Conservation (phyloP, 1,140 invertebrate species). For the Pachypsylla venusta region DNA sequence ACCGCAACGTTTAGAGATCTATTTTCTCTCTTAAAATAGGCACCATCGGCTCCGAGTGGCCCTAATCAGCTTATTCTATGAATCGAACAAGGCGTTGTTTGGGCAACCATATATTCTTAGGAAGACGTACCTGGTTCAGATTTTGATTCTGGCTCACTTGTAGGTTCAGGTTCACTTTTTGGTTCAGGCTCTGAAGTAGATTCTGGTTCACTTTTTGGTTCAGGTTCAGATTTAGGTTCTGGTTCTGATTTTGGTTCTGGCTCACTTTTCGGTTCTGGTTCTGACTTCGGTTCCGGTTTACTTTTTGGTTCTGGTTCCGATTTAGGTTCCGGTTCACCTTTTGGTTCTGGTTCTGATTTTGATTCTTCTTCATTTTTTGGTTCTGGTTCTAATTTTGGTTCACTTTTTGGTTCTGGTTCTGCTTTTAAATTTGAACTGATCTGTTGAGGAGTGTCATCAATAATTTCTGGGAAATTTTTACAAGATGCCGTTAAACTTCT, state of each 20-base stretch:
- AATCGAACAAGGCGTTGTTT: too few species aligned
- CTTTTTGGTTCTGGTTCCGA: slow-evolving; percentile 29
- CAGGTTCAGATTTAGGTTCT: slow-evolving; percentile 34
- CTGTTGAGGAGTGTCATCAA: slow-evolving; percentile 27
- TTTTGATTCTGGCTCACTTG: slow-evolving; percentile 28
- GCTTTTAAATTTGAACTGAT: slow-evolving; percentile 31
- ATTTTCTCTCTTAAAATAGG: too few species aligned
- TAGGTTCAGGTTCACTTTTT: slow-evolving; percentile 31
- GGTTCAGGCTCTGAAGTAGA: slow-evolving; percentile 29
- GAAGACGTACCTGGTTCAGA: slow-evolving; percentile 18
- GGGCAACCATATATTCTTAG: too few species aligned
- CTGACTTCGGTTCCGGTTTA: slow-evolving; percentile 25
- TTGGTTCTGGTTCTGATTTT: slow-evolving; percentile 34
- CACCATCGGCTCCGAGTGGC: too few species aligned
- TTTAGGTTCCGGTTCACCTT: slow-evolving; percentile 31
- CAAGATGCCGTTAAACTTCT: slow-evolving; percentile 50
- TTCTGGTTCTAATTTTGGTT: slow-evolving; percentile 32
- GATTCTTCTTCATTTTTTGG: slow-evolving; percentile 29
- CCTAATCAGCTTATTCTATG: too few species aligned
- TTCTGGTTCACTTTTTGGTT: slow-evolving; percentile 32
- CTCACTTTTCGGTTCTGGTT: slow-evolving; percentile 30
- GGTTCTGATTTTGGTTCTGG: slow-evolving; percentile 34
- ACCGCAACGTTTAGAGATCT: too few species aligned
- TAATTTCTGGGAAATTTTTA: slow-evolving; percentile 51
- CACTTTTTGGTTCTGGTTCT: slow-evolving; percentile 30